phyloP scores from a whole-genome alignment of 2,797 vertebrate species.

The Kryptopterus vitreolus region DNA sequence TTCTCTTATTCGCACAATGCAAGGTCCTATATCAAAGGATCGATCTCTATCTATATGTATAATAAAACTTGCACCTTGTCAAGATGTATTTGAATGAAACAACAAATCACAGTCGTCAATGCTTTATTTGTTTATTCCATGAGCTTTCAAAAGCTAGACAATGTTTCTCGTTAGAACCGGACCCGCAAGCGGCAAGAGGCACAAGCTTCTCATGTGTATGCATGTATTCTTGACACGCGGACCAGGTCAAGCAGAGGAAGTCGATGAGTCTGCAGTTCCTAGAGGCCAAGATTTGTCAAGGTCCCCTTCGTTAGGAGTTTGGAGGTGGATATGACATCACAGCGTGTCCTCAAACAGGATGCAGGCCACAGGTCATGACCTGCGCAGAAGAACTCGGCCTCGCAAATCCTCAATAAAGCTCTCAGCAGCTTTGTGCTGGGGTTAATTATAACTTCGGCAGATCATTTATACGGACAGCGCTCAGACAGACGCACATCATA shows the following conservation, averaged over 20 bases:
- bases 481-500: not conserved
- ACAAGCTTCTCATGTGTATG: not conserved
- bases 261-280: not conserved
- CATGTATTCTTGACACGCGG: not conserved
- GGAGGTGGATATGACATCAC: not conserved
- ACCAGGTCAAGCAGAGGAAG: not conserved
- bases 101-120: not conserved
- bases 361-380: not conserved
- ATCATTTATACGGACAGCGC: conserved; percentile 22
- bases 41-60: too few species aligned
- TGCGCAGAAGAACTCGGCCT: not conserved
- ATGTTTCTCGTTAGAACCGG: too few species aligned
- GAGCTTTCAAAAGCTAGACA: not conserved
- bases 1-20: too few species aligned
- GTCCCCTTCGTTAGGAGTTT: not conserved
- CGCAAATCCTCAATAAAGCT: conserved; percentile 22
- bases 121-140: not conserved
- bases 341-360: conserved; percentile 1
- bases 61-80: not conserved
- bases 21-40: not conserved
- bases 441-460: conserved; percentile 28
- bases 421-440: not conserved
- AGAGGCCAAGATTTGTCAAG: not conserved
- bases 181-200: not conserved
- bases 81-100: too few species aligned